Evolutionary conservation across 2,888 invertebrate genomes (phyloP), one percentile per base, ranked within the genome.

Genomic region (Anaspis maculata): DNA sequence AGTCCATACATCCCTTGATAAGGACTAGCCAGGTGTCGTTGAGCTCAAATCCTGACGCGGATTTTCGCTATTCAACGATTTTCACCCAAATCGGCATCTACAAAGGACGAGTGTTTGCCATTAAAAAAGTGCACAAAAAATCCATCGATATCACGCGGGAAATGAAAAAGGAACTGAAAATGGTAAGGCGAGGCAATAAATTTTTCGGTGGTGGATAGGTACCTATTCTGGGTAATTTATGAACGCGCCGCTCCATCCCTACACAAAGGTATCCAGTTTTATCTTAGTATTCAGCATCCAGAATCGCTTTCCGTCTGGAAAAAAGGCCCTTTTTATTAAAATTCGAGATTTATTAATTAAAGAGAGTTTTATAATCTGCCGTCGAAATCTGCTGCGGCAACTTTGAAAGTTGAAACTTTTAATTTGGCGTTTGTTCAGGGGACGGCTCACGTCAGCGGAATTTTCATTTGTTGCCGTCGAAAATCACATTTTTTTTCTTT

Each of bases 121-220:
- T 94, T 31, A 90, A 91, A 56, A 79, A 83, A 43, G 80, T 94
- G 10, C 72, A 81, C 42, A 83, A 89, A 58, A 86, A 84, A 57
- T 82, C 83, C 34, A 82, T 94, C 11, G 92, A 92, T 52, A 86
- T 94, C 30, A 90, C 81, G 3, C 71, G 92, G 26, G 85, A 83
- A 56, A 88, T 92, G 73, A 90, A 90, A 61, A 92, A 89, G 61
- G 92, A 94, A 67, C 71, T 94, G 2, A 92, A 92, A 75, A 76
- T 87, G 68, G 87, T 86, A 13, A 6, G 14, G 6, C 19, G 19
- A 19, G 19, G 19, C 5, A 9, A 19, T 19, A 9, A 19, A 19
- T 6, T 19, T 19, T 19, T 19, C 19, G 19, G 5, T 19, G 19
- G 9, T n/a, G n/a, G n/a, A n/a, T n/a, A n/a, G n/a, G n/a, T n/a